A percentile compares a stretch with the other conserved stretches of the same genome.
phyloP scores from a whole-genome alignment of 2,113 vertebrate genomes.

The Rhabdornis inornatus region DNA sequence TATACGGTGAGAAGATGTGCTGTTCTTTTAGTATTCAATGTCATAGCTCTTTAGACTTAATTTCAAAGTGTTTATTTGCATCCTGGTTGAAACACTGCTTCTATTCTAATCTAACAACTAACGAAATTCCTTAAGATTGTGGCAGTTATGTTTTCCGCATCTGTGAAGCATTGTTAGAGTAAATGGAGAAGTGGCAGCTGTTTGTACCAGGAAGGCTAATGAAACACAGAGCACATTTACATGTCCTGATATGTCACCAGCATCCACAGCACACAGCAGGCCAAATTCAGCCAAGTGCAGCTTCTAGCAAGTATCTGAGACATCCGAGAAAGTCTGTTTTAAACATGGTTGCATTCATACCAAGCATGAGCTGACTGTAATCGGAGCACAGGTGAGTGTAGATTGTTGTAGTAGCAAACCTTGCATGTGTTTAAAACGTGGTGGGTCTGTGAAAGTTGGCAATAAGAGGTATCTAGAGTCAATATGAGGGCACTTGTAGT shows the following conservation, averaged over 20 bases:
- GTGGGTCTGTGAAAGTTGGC: not conserved
- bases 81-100: not conserved
- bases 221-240: not conserved
- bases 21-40: not conserved
- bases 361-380: not conserved
- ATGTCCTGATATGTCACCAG: not conserved
- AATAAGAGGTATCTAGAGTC: not conserved
- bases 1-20: not conserved
- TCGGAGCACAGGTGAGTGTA: not conserved
- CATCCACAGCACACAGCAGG: not conserved
- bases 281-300: not conserved
- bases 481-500: not conserved
- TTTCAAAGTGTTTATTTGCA: not conserved
- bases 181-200: not conserved
- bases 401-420: not conserved
- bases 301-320: not conserved
- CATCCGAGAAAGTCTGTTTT: not conserved
- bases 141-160: not conserved
- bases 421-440: not conserved
- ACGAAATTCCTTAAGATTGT: not conserved
- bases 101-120: not conserved
- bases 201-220: not conserved
- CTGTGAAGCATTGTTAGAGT: not conserved
- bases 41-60: not conserved
- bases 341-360: not conserved